Percentiles rank a stretch among this genome's conserved stretches.
These are phyloP conservation scores for Ormyrus rosae DNA, from an alignment of 2,888 invertebrate genomes.

Conservation along the genomic window DNA sequence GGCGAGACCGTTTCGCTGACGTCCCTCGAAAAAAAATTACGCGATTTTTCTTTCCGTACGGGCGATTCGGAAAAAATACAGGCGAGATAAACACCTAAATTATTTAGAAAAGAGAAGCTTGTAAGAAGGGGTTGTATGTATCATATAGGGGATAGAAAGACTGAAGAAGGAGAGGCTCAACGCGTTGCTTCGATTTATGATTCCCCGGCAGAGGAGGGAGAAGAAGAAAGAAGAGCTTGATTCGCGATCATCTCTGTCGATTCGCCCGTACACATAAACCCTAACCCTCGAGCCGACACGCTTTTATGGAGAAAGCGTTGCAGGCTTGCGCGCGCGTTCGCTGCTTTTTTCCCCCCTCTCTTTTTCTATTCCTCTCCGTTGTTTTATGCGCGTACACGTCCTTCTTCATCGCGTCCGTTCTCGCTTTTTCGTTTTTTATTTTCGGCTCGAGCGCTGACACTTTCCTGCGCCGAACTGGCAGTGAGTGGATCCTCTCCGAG, in stretches of 20 bases:
- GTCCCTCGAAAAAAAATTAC: no score
- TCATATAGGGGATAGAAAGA: neutral
- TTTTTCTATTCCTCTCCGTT: neutral
- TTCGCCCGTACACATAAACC: constrained; percentile 22
- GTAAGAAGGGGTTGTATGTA: constrained; percentile 9
- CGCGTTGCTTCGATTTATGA: constrained; percentile 8
- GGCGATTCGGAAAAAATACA: neutral
- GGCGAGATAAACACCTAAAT: constrained; percentile 1
- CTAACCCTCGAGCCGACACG: constrained; percentile 16
- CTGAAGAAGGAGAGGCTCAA: constrained; percentile 4
- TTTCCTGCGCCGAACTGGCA: no score
- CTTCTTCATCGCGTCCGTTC: no score
- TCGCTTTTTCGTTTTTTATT: constrained; percentile 1
- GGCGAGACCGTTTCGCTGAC: no score
- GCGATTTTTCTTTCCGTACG: no score
- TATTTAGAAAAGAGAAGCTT: neutral
- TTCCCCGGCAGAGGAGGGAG: neutral
- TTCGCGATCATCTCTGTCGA: constrained; percentile 11
- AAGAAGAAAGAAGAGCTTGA: neutral
- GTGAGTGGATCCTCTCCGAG: no score
- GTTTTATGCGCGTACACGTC: no score
- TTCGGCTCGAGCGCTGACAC: neutral
- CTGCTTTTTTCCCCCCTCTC: neutral
- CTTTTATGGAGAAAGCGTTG: constrained; percentile 30
- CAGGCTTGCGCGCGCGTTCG: neutral